These are phyloP conservation scores for Falco punctatus DNA, from an alignment of 2,113 vertebrate genomes.

Conservation along the genomic window DNA sequence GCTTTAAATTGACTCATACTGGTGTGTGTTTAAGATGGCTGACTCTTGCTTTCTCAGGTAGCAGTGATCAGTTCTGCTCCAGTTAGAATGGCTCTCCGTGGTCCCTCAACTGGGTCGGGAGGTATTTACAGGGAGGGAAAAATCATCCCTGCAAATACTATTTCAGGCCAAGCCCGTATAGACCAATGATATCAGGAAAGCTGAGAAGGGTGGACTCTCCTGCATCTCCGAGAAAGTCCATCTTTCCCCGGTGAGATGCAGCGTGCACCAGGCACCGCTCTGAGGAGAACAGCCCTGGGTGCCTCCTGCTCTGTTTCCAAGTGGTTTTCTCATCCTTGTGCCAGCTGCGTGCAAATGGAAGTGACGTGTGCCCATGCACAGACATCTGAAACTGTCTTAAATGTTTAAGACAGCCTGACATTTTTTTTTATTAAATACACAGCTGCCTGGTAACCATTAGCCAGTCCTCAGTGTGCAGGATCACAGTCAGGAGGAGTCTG, in stretches of 20 bases:
- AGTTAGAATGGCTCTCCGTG: background rate
- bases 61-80: background rate
- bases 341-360: background rate
- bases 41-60: background rate
- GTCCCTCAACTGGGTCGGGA: background rate
- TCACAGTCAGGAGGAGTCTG: background rate
- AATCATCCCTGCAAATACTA: background rate
- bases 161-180: background rate
- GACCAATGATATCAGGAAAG: background rate
- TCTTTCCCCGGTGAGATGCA: background rate
- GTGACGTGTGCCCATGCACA: background rate
- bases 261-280: accelerated
- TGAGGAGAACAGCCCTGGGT: background rate
- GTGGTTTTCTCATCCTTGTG: background rate
- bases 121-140: background rate
- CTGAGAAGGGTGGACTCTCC: background rate
- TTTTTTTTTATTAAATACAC: background rate
- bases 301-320: background rate
- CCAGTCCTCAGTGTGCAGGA: background rate
- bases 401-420: background rate
- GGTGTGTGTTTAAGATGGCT: background rate
- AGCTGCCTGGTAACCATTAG: background rate
- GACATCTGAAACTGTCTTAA: background rate
- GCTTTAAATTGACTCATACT: background rate
- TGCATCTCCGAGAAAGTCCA: background rate